phyloP scores from a whole-genome alignment of 1,140 invertebrate genomes.

The Tetragonula clypearis region DNA sequence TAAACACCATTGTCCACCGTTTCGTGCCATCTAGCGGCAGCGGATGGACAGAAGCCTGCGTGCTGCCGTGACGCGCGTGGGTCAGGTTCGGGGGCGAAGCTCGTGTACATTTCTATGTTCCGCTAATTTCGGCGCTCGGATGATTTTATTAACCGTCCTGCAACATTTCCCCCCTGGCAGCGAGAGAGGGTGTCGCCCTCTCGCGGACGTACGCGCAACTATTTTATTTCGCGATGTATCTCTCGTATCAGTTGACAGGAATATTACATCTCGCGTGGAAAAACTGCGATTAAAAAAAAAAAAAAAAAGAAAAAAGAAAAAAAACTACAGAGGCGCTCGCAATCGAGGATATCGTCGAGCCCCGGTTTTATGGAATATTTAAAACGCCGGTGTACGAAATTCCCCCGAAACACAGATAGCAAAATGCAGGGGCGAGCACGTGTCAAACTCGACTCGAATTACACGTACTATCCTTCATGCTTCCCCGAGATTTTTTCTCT shows the following conservation, averaged over 20 bases:
- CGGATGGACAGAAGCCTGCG: too few relatives aligned
- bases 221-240: neutral
- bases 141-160: neutral
- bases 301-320: too few relatives aligned
- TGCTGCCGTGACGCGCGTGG: too few relatives aligned
- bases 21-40: too few relatives aligned
- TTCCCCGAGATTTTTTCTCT: too few relatives aligned
- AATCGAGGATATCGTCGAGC: neutral
- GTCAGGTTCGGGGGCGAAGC: too few relatives aligned
- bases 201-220: neutral
- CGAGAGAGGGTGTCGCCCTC: neutral
- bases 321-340: too few relatives aligned
- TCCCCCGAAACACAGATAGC: neutral
- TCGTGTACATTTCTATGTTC: neutral
- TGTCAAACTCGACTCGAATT: neutral
- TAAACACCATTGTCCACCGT: too few relatives aligned
- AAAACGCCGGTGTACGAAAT: neutral
- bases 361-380: constrained; percentile 12
- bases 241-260: neutral
- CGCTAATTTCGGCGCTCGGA: neutral
- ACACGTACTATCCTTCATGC: neutral
- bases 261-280: neutral
- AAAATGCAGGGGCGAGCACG: too few relatives aligned
- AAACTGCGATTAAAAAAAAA: neutral
- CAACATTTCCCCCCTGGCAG: neutral